These are phyloP conservation scores for Semibalanus balanoides DNA, from an alignment of 1,140 invertebrate species.

Conservation along the genomic window DNA sequence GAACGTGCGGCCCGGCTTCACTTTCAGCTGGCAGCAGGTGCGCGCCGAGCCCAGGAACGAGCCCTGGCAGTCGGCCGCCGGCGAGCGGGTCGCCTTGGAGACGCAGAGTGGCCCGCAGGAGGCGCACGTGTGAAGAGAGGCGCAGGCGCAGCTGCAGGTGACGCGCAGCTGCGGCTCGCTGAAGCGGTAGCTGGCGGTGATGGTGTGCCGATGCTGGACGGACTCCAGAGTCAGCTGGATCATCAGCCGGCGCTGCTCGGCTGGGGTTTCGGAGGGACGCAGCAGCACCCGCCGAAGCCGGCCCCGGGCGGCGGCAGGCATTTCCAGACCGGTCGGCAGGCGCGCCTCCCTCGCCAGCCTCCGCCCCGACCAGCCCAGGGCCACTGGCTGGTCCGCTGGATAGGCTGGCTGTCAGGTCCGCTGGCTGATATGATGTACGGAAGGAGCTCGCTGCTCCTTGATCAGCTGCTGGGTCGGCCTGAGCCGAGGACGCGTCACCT, in stretches of 20 bases:
- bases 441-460: not conserved
- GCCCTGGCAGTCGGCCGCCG: not conserved
- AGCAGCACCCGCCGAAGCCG: no score
- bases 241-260: not conserved
- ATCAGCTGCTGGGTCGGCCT: not conserved
- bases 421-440: not conserved
- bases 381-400: no score
- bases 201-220: not conserved
- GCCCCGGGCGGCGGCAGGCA: no score
- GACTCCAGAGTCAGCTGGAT: not conserved
- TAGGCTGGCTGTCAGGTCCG: not conserved
- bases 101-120: not conserved
- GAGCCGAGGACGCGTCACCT: no score
- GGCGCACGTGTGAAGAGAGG: not conserved
- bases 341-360: not conserved
- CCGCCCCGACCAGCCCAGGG: no score
- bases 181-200: not conserved
- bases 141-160: not conserved
- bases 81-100: not conserved
- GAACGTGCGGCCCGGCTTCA: not conserved
- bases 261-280: no score
- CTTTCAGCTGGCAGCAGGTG: not conserved
- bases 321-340: no score
- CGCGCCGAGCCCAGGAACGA: conserved; percentile 3
- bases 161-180: not conserved